Evolutionary conservation across 2,888 invertebrate genomes (phyloP), one percentile per base, ranked within the genome.

Genomic region (Lissocephala sabroskyi): DNA sequence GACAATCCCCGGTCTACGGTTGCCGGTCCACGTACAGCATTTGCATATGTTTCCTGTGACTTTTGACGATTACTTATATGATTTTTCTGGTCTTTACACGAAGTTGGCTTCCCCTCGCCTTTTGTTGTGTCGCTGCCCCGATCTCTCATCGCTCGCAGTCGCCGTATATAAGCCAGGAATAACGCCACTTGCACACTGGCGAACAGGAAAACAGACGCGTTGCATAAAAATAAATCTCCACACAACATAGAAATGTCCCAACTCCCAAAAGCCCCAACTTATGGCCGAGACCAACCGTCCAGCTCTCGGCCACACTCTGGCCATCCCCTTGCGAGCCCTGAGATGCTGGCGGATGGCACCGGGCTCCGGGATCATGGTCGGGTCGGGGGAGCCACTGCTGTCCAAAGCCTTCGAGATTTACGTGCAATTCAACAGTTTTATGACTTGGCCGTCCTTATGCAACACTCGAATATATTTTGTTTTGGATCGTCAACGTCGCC

Each of bases 61-160:
- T 79, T 73, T 73, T 73, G 79, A 79, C 79, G 77, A 79, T 73
- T 78, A n/a, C n/a, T n/a, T n/a, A 79, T 76, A 79, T 79, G 71
- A 76, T 73, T 65, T 79, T 79, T 74, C 68, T 75, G 74, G 68
- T 78, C 76, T 73, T 78, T 71, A 78, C 68, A 75, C 68, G 58
- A 35, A 57, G 57, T 64, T 66, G 65, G 53, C 56, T 75, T 66
- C 59, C 56, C 51, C 61, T 76, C 10, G 14, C 16, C 9, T 64
- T 76, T 66, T 35, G 13, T 35, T 35, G 13, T 33, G n/a, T 33
- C 13, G 13, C 16, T 35, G 35, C 5, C 3, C 16, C 13, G 11
- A 13, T 32, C 13, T 29, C 29, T n/a, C 11, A 7, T 32, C 13
- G 11, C 11, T 16, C 16, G 35, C 16, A 23, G 11, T 35, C 19